phyloP scores from a whole-genome alignment of 2,888 invertebrate genomes.

The Athalia cordata region DNA sequence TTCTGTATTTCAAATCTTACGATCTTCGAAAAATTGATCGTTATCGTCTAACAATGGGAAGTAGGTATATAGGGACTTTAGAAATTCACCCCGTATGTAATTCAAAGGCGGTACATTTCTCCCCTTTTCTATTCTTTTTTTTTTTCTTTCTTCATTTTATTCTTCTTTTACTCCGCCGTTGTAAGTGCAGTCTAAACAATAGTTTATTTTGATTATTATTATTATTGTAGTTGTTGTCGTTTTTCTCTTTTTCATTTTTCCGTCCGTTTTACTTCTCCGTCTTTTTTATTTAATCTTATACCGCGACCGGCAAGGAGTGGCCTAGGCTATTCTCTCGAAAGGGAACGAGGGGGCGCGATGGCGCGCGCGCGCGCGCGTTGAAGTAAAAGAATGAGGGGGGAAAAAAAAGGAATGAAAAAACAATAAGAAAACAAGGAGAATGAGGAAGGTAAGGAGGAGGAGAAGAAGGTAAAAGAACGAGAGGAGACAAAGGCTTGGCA shows the following conservation, averaged over 20 bases:
- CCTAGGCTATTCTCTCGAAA: slow-evolving; percentile 49
- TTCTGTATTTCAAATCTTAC: no score
- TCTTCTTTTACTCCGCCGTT: slow-evolving; percentile 18
- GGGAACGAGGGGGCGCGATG: slow-evolving; percentile 21
- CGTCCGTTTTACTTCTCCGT: slow-evolving; percentile 49
- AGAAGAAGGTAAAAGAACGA: slow-evolving; percentile 45
- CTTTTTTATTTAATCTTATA: slow-evolving; percentile 55
- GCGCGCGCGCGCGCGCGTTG: slow-evolving; percentile 1
- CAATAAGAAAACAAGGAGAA: slow-evolving; percentile 37
- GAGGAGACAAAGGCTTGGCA: slow-evolving; percentile 49
- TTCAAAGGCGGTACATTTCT: slow-evolving; percentile 16
- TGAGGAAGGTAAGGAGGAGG: slow-evolving; percentile 39
- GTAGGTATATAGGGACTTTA: not conserved
- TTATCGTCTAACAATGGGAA: not conserved
- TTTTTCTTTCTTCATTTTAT: no score
- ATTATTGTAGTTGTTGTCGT: no score
- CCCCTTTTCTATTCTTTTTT: no score
- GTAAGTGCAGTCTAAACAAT: slow-evolving; percentile 63
- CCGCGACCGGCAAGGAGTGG: slow-evolving; percentile 51
- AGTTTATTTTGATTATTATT: slow-evolving; percentile 48
- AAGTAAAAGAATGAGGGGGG: slow-evolving; percentile 25
- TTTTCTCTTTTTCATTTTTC: no score
- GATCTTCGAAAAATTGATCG: no score
- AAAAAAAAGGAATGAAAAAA: slow-evolving; percentile 29
- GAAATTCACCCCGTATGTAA: slow-evolving; percentile 14